phyloP scores from a whole-genome alignment of 2,888 invertebrate species.

The Loripinus fragilis region DNA sequence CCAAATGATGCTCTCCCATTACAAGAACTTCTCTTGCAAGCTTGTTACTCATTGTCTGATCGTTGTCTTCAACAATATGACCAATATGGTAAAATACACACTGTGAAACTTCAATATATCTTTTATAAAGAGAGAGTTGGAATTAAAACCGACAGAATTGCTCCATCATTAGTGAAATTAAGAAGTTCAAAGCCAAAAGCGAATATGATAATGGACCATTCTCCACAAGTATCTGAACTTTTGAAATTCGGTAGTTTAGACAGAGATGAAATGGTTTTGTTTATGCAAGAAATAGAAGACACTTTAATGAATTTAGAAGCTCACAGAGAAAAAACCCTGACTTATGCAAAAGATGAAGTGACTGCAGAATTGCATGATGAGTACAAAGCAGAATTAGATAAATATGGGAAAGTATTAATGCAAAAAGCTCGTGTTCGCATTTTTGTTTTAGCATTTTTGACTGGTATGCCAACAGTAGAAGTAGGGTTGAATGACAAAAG shows the following conservation, averaged over 20 bases:
- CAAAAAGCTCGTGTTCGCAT: slow-evolving; percentile 97
- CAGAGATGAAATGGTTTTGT: slow-evolving; percentile 95
- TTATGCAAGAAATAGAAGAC: slow-evolving; percentile 96
- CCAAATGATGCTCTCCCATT: slow-evolving; percentile 95
- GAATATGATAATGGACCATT: slow-evolving; percentile 92
- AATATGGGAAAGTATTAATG: slow-evolving; percentile 77
- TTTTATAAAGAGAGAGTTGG: slow-evolving; percentile 99
- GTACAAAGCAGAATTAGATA: slow-evolving; percentile 81
- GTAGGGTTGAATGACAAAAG: slow-evolving; percentile 98
- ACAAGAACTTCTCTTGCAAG: slow-evolving; percentile 96
- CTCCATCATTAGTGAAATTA: slow-evolving; percentile 81
- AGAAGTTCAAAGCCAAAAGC: slow-evolving; percentile 80
- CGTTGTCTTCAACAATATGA: slow-evolving; percentile 94
- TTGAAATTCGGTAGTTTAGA: slow-evolving; percentile 96
- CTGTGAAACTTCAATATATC: slow-evolving; percentile 97
- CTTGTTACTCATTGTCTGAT: slow-evolving; percentile 96
- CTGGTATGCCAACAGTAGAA: slow-evolving; percentile 97
- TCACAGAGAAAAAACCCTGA: slow-evolving; percentile 79
- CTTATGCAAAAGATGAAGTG: slow-evolving; percentile 83
- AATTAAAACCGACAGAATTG: slow-evolving; percentile 80
- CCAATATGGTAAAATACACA: slow-evolving; percentile 99
- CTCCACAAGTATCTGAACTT: slow-evolving; percentile 96
- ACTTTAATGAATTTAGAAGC: slow-evolving; percentile 86
- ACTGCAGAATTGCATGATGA: slow-evolving; percentile 83
- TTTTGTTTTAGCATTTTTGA: slow-evolving; percentile 97